A percentile compares a stretch with the other conserved stretches of the same genome.
These are phyloP conservation scores for Sciaenops ocellatus DNA, from an alignment of 2,797 vertebrate species.

Conservation along the genomic window DNA sequence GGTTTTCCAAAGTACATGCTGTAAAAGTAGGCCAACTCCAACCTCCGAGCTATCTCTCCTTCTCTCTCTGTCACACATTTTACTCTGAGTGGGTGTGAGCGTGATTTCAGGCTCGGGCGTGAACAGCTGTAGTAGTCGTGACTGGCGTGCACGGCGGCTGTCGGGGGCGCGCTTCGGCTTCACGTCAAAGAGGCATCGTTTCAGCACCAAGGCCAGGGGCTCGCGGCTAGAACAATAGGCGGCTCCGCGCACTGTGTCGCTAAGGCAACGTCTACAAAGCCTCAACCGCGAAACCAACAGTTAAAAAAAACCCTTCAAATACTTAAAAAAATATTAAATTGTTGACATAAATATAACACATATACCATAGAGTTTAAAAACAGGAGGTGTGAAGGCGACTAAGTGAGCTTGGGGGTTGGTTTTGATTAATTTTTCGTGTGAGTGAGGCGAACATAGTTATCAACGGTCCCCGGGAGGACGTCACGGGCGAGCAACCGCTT, in stretches of 20 bases:
- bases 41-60: conserved; percentile 68
- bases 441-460: not conserved
- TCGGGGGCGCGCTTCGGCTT: conserved; percentile 68
- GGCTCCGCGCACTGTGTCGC: conserved; percentile 66
- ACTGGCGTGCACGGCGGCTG: conserved; percentile 60
- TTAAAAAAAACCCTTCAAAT: not conserved
- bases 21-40: conserved; percentile 80
- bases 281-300: not conserved
- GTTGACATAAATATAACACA: fast-evolving
- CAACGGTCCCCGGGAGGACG: conserved; percentile 74
- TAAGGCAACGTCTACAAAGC: conserved; percentile 66
- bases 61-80: conserved; percentile 69
- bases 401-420: not conserved
- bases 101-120: conserved; percentile 66
- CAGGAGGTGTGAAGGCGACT: fast-evolving
- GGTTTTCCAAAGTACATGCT: conserved; percentile 50
- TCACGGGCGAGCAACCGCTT: conserved; percentile 75
- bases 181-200: conserved; percentile 69
- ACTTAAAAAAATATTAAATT: fast-evolving
- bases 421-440: conserved; percentile 9
- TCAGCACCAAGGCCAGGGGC: conserved; percentile 89
- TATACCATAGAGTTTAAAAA: fast-evolving
- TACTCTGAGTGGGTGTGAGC: conserved; percentile 69
- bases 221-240: conserved; percentile 85
- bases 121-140: conserved; percentile 82